A percentile compares a stretch with the other conserved stretches of the same genome.
Evolutionary conservation across 2,113 vertebrate genomes (phyloP).

Genomic region (Hyla sarda): DNA sequence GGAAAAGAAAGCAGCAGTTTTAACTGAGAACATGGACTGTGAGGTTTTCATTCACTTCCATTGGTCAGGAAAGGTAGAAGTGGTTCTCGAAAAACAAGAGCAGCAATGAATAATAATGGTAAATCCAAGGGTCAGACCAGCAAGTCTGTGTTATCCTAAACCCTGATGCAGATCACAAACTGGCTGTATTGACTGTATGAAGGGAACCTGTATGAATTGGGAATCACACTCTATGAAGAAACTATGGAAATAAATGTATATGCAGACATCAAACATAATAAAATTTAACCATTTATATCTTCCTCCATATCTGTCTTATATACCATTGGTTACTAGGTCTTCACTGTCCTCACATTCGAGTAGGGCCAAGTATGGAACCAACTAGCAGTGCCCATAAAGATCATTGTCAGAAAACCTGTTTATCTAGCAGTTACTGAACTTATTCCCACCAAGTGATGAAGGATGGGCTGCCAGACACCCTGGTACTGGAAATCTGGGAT

Average conservation of each 20-base stretch:
- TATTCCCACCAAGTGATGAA: no score
- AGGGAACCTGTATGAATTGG: not conserved
- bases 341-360: not conserved
- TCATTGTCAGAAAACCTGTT: no score
- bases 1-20: slow-evolving; percentile 32
- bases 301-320: no score
- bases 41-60: not conserved
- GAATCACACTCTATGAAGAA: not conserved
- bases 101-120: not conserved
- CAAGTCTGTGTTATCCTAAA: not conserved
- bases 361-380: not conserved
- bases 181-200: not conserved
- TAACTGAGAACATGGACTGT: not conserved
- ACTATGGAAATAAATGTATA: not conserved
- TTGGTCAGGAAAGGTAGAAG: not conserved
- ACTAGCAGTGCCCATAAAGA: not conserved
- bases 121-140: not conserved
- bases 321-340: no score
- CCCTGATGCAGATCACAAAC: not conserved
- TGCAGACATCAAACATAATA: not conserved
- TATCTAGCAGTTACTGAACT: no score
- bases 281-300: not conserved
- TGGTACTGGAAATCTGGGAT: no score
- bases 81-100: not conserved
- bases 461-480: no score